These are phyloP conservation scores for Leptatherina wallacei DNA, from an alignment of 2,797 vertebrate species.

Conservation along the genomic window DNA sequence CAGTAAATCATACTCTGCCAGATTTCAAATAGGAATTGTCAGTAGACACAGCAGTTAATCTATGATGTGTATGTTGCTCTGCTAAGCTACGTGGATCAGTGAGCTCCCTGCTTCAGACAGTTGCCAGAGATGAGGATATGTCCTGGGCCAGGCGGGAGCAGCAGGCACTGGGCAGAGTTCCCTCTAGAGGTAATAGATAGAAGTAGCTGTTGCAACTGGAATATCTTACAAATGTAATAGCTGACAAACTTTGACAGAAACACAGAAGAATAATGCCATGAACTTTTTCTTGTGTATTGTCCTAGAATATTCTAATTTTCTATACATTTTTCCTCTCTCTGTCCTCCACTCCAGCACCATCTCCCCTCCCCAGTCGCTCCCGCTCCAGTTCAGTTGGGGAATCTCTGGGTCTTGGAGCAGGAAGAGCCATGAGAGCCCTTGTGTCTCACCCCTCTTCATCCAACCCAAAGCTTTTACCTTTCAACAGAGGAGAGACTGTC, in stretches of 20 bases:
- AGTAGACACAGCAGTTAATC: not conserved
- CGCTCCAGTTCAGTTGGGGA: slow-evolving; percentile 91
- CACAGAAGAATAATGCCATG: not conserved
- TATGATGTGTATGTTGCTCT: slow-evolving; percentile 14
- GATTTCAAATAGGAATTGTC: not conserved
- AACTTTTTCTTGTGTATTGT: not conserved
- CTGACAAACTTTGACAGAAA: not conserved
- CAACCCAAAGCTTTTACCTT: slow-evolving; percentile 91
- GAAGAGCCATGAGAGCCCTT: slow-evolving; percentile 85
- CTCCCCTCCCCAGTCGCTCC: slow-evolving; percentile 79
- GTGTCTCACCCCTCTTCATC: slow-evolving; percentile 87
- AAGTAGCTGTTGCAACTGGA: not conserved
- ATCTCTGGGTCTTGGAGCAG: slow-evolving; percentile 75
- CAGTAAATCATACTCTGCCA: not conserved
- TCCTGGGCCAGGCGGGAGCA: slow-evolving; percentile 80
- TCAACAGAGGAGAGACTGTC: slow-evolving; percentile 85
- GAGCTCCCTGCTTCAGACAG: slow-evolving; percentile 82
- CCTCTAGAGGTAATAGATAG: slow-evolving; percentile 82
- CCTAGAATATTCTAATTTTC: not conserved
- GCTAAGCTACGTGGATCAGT: slow-evolving; percentile 78
- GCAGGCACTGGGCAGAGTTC: slow-evolving; percentile 81
- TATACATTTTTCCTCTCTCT: not conserved
- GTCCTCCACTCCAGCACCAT: slow-evolving; percentile 69
- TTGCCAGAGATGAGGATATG: slow-evolving; percentile 81
- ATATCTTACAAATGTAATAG: not conserved